A percentile compares a stretch with the other conserved stretches of the same genome.
phyloP scores from a whole-genome alignment of 2,888 invertebrate genomes.

The Augochlorella aurata region DNA sequence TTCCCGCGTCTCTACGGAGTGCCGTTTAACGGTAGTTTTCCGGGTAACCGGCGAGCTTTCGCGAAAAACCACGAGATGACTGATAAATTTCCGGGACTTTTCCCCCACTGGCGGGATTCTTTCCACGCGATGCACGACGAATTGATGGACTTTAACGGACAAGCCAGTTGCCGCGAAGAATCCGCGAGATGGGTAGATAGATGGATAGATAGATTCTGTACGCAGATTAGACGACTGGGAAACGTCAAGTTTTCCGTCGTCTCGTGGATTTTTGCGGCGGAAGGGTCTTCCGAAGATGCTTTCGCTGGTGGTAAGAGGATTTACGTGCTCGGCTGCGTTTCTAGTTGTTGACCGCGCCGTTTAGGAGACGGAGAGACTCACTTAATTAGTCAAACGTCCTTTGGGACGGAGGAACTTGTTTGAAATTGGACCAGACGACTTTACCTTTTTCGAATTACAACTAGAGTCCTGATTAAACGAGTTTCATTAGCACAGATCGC shows the following conservation, averaged over 20 bases:
- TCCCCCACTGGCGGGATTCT: not conserved
- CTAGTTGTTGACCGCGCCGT: not conserved
- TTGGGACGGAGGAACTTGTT: not conserved
- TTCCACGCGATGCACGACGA: conserved; percentile 4
- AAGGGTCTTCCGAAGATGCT: not conserved
- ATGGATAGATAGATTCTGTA: conserved; percentile 3
- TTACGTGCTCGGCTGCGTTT: not conserved
- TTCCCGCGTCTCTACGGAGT: no score
- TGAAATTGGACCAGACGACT: not conserved
- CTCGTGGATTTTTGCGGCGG: not conserved
- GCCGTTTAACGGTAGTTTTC: conserved; percentile 44
- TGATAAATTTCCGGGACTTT: conserved; percentile 17
- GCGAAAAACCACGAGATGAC: conserved; percentile 13
- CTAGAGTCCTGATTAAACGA: no score
- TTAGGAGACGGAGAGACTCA: not conserved
- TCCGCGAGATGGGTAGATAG: conserved; percentile 1
- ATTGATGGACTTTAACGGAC: conserved; percentile 12
- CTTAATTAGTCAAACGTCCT: not conserved
- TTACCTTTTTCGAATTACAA: no score
- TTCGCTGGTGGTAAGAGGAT: not conserved
- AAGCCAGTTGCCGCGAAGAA: not conserved
- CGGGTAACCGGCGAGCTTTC: conserved; percentile 25
- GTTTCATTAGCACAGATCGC: no score
- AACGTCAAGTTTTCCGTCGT: conserved; percentile 11
- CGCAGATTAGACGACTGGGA: conserved; percentile 6